A percentile compares a stretch with the other conserved stretches of the same genome.
These are phyloP conservation scores for Motacilla alba DNA, from an alignment of 2,113 vertebrate species.

Conservation along the genomic window DNA sequence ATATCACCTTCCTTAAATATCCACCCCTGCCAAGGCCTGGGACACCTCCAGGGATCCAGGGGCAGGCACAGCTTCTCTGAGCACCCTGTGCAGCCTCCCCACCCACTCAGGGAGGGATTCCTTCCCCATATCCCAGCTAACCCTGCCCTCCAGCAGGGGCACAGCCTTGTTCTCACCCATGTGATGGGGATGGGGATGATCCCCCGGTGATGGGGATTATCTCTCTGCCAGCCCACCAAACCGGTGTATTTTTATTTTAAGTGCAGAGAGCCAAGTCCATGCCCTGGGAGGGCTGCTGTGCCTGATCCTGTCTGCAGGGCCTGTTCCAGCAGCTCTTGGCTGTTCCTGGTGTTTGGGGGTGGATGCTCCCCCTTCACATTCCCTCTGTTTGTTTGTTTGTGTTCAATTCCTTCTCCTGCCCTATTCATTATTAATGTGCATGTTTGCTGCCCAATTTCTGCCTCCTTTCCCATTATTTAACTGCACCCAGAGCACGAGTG, in stretches of 20 bases:
- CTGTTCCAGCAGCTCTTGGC: not conserved
- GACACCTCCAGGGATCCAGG: not conserved
- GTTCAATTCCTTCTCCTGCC: not conserved
- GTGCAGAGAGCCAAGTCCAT: not conserved
- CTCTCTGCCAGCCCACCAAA: no score
- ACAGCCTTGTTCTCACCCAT: not conserved
- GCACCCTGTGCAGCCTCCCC: not conserved
- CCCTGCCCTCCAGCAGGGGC: not conserved
- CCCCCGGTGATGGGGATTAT: not conserved
- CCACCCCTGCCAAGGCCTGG: not conserved
- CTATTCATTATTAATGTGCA: not conserved
- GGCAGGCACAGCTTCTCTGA: not conserved
- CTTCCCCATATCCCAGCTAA: not conserved
- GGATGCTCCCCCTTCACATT: not conserved
- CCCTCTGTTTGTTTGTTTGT: not conserved
- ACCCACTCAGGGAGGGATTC: not conserved
- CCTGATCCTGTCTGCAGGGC: not conserved
- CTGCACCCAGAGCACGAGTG: rapidly evolving
- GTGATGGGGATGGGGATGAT: no score
- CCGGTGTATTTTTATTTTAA: not conserved
- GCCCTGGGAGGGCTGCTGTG: no score
- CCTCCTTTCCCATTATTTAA: not conserved
- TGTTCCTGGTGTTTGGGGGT: not conserved
- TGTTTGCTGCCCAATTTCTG: not conserved
- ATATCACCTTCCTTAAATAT: no score